Percentiles rank a stretch among this genome's conserved stretches.
phyloP scores from a whole-genome alignment of 2,113 vertebrate genomes.

The Uria aalge region DNA sequence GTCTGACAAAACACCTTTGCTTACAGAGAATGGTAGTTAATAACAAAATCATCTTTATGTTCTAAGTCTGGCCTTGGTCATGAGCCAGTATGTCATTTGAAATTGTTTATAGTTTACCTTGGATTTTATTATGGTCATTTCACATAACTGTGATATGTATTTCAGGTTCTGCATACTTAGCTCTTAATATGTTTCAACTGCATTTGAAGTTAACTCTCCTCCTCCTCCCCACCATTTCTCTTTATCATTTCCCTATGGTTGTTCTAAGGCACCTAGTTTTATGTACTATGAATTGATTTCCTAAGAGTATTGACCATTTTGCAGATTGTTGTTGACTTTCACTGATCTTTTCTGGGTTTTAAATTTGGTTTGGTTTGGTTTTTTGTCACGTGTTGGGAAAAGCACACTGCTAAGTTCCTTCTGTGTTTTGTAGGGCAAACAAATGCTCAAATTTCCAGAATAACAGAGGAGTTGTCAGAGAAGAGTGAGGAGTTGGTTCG shows the following conservation, averaged over 20 bases:
- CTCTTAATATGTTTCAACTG: not conserved
- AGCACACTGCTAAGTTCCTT: not conserved
- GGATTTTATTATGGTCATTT: not conserved
- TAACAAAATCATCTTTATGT: not conserved
- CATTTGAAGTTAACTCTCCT: not conserved
- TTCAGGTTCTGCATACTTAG: not conserved
- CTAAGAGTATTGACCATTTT: not conserved
- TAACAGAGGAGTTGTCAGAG: slow-evolving; percentile 88
- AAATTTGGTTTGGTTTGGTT: not conserved
- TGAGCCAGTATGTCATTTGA: not conserved
- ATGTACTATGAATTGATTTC: not conserved
- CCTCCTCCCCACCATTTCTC: not conserved
- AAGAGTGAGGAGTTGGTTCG: slow-evolving; percentile 89
- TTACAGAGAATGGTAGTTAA: not conserved
- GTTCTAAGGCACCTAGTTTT: not conserved
- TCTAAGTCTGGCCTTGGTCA: not conserved
- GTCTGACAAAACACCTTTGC: not conserved
- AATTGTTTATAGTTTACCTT: not conserved
- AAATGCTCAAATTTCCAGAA: slow-evolving; percentile 89
- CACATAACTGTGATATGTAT: not conserved
- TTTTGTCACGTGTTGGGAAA: not conserved
- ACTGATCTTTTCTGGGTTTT: not conserved
- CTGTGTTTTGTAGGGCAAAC: slow-evolving; percentile 84
- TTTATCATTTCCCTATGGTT: not conserved
- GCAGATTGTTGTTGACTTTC: not conserved